Evolutionary conservation across 2,888 invertebrate genomes (phyloP).

Genomic region (Anticlea derivata): DNA sequence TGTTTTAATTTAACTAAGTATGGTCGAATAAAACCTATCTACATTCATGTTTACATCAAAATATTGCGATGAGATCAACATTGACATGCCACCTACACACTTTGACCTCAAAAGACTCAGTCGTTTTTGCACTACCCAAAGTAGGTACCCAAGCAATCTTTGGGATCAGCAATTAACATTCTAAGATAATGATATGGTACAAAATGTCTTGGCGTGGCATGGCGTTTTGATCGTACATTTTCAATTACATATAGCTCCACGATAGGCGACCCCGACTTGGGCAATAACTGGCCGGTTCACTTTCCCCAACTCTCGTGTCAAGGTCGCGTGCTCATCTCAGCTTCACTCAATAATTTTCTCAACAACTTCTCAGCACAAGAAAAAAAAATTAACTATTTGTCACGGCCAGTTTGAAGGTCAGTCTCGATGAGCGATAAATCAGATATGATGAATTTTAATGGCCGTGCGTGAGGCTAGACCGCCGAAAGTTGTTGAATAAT

Average conservation of each 20-base stretch:
- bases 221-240: constrained; percentile 23
- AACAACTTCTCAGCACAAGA: constrained; percentile 24
- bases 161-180: constrained; percentile 19
- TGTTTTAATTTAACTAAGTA: too few relatives aligned
- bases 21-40: background rate
- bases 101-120: constrained; percentile 20
- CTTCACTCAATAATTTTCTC: constrained; percentile 23
- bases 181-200: constrained; percentile 26
- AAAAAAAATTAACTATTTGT: constrained; percentile 29
- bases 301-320: constrained; percentile 75
- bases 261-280: constrained; percentile 56
- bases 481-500: constrained; percentile 29
- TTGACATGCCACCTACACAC: constrained; percentile 20
- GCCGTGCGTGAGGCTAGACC: constrained; percentile 15
- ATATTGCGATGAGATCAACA: constrained; percentile 7
- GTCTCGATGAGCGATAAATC: constrained; percentile 27
- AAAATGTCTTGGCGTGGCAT: constrained; percentile 24
- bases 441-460: constrained; percentile 21
- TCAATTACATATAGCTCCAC: constrained; percentile 19
- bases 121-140: constrained; percentile 20
- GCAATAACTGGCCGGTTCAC: constrained; percentile 75
- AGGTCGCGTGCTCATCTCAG: constrained; percentile 65
- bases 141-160: constrained; percentile 6
- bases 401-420: constrained; percentile 36
- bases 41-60: background rate